Evolutionary conservation across 2,888 invertebrate species (phyloP).

Genomic region (Clitarchus hookeri): DNA sequence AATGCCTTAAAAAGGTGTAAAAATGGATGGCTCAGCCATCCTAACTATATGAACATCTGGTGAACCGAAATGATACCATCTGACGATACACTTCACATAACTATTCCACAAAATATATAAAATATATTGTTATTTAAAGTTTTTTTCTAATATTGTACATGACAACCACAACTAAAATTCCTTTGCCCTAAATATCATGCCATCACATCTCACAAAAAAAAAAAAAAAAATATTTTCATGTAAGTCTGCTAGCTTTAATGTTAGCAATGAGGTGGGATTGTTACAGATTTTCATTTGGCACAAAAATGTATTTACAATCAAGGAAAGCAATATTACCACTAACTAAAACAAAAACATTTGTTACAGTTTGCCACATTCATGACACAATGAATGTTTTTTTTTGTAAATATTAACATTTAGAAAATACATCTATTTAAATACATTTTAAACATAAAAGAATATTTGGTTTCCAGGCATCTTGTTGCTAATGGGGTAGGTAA

Average conservation of each 20-base stretch:
- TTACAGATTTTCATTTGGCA: constrained; percentile 1
- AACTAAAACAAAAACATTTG: not conserved
- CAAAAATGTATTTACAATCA: not conserved
- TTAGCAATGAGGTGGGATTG: constrained; percentile 14
- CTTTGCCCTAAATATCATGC: not conserved
- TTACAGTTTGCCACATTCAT: not conserved
- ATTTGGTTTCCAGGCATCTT: not conserved
- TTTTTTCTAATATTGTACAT: not conserved
- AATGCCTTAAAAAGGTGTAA: no score
- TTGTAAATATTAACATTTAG: not conserved
- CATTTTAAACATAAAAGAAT: not conserved
- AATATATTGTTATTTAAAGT: no score
- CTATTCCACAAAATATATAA: no score
- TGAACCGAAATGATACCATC: no score
- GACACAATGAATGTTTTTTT: not conserved
- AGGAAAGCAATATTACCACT: not conserved
- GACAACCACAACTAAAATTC: not conserved
- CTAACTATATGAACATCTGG: no score
- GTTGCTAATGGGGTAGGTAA: not conserved
- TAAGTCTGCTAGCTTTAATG: not conserved
- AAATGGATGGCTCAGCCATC: no score
- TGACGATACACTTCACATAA: no score
- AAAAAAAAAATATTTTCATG: not conserved
- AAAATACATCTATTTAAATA: constrained; percentile 1
- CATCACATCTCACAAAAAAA: not conserved